Evolutionary conservation across 2,797 vertebrate species (phyloP), one percentile per base, ranked within the genome.

Genomic region (Danio tinwini): DNA sequence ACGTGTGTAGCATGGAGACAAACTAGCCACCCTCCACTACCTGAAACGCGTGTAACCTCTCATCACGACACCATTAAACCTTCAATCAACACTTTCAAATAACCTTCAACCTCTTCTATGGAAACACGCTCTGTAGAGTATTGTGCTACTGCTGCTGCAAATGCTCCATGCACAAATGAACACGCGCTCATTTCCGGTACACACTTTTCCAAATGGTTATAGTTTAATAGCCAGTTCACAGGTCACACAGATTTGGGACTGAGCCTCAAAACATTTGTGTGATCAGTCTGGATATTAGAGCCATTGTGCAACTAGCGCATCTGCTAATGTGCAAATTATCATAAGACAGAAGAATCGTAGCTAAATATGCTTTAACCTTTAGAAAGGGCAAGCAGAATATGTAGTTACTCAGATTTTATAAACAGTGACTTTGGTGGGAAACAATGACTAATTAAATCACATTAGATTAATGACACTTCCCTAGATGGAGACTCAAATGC

Each of bases 1-100:
- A 45, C n/a, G 7, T 63, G 47, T 72, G 5, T 37, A 63, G n/a
- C 68, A 73, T 72, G 8, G 53, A 45, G 69, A 64, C 49, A 73
- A 72, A 61, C 53, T 61, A 42, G 52, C 75, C 42, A 68, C 63
- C 17, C 29, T 49, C 14, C 42, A 19, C 62, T 64, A 67, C 37
- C 47, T 42, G 64, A 61, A 70, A 70, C 14, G 58, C 39, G 47
- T 6, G 47, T 78, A 78, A 78, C 67, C 55, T 62, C 58, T 79
- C 76, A 72, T 79, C 68, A 72, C 53, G 68, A 72, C 68, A 72
- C 77, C 59, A 79, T 79, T 79, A 79, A 79, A 72, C 39, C 59
- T 63, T 79, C 77, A 53, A 39, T 72, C 77, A 72, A 64, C 68
- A 63, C 16, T 55, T 71, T 19, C 10, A 39, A 72, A 52, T 53